These are phyloP conservation scores for Apamea monoglypha DNA, from an alignment of 2,888 invertebrate species.

Conservation along the genomic window DNA sequence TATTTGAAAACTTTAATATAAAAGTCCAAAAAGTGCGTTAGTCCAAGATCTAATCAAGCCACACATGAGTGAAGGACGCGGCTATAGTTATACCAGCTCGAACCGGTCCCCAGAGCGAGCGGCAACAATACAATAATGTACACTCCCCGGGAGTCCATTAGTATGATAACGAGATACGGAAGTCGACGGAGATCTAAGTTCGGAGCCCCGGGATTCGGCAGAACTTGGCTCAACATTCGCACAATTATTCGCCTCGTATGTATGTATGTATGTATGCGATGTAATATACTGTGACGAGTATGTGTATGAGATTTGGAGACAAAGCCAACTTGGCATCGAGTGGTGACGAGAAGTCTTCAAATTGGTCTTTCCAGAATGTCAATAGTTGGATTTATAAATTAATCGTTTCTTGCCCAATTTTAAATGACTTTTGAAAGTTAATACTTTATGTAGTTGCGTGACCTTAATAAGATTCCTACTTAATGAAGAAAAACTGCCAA, in stretches of 20 bases:
- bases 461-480: neutral
- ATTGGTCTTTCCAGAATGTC: neutral
- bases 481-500: neutral
- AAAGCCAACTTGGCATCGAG: conserved; percentile 41
- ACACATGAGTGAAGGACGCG: conserved; percentile 13
- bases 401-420: neutral
- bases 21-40: neutral
- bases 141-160: conserved; percentile 80
- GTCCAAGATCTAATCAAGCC: conserved; percentile 33
- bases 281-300: conserved; percentile 41
- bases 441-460: neutral
- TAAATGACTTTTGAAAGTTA: neutral
- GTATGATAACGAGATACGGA: conserved; percentile 78
- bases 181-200: conserved; percentile 66
- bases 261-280: conserved; percentile 44
- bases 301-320: conserved; percentile 35
- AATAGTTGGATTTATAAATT: conserved; percentile 6
- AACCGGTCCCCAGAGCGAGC: conserved; percentile 58
- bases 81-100: conserved; percentile 54
- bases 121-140: conserved; percentile 73
- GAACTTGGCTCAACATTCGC: conserved; percentile 61
- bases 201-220: conserved; percentile 62
- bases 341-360: neutral
- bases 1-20: neutral
- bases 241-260: conserved; percentile 61